Base-by-base conservation (phyloP, 2,888 invertebrate species). In the Drosophila mimetica region DNA sequence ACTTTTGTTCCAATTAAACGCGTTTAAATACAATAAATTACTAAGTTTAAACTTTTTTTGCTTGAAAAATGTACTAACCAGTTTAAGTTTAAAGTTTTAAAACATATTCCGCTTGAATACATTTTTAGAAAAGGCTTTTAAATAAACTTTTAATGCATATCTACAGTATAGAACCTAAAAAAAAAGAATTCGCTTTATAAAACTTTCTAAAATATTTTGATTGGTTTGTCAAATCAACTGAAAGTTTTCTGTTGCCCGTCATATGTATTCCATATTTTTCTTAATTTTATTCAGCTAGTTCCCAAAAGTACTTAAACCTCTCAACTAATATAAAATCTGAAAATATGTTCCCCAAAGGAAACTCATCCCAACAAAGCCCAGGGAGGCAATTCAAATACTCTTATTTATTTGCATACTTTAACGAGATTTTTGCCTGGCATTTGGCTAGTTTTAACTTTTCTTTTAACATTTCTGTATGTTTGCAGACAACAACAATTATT, bases 401-500 rank as follows among this genome's bases (percentile, higher is more conserved):
- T 7, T 37, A 34, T 74, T 65, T 65, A 63, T 75, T 77, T 79
- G 65, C 67, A 69, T 77, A 63, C 61, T 54, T 71, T 41, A 50
- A 58, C 42, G 36, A 61, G 71, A 74, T 71, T 51, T 42, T 41
- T 30, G n/a, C 55, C 13, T 22, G 41, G 50, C 69, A 41, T 47
- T 61, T 44, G 28, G 6, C 44, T 75, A 71, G 48, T 50, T 57
- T 42, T 13, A 67, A 59, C 48, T 50, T 64, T 28, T 37, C 18
- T 37, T 18, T 32, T 18, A 7, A 37, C 13, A 16, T 46, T 41
- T 32, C 39, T 47, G n/a, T 18, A 41, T 64, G 28, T 58, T 47
- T 18, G 8, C 58, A 46, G 54, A 50, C 50, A 71, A 70, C 47
- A 77, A 70, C 79, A 79, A 81, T 84, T 84, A 81, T 84, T 71